Evolutionary conservation across 2,888 invertebrate species (phyloP), one percentile per base, ranked within the genome.

Genomic region (Labia minor): DNA sequence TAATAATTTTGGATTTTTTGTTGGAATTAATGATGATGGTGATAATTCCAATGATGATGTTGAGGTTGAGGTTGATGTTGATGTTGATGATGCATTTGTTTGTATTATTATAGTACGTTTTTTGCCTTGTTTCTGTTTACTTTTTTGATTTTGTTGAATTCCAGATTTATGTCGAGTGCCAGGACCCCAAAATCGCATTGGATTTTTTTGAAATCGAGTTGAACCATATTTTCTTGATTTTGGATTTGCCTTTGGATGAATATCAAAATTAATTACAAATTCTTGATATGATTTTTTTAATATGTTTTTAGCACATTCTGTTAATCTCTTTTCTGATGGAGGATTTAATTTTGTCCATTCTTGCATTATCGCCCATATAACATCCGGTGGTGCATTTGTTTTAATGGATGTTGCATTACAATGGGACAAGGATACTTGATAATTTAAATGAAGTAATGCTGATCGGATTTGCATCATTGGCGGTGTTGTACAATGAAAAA

Each of bases 291-390:
- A 76, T 71, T 81, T 78, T 0, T 81, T 77, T 26, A 90, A 77
- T 68, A 90, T 85, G 20, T 70, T 68, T 8, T 67, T 68, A 21
- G 66, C 67, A n/a, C 71, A 69, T 0, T 77, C 76, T 8, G 77
- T 71, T 72, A 82, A 81, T 75, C 87, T 83, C 68, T 86, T 83
- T 21, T 82, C 77, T 70, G 83, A 86, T 1, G 85, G 82, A 0
- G 90, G 89, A 76, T 89, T 85, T 0, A 78, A 74, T 70, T 82
- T 82, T 71, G 85, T 86, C 93, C 94, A 95, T 63, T 85, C 83
- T 69, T 94, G 81, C 72, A 97, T 82, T 67, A 97, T 85, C 77
- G 97, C 96, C 98, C 98, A 99, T 18, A 99, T 75, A 10, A 95
- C 82, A 1, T 81, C 78, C 49, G 86, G 79, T 0, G 99, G 95